phyloP scores from a whole-genome alignment of 1,140 invertebrate species.

The Heliconius nattereri region DNA sequence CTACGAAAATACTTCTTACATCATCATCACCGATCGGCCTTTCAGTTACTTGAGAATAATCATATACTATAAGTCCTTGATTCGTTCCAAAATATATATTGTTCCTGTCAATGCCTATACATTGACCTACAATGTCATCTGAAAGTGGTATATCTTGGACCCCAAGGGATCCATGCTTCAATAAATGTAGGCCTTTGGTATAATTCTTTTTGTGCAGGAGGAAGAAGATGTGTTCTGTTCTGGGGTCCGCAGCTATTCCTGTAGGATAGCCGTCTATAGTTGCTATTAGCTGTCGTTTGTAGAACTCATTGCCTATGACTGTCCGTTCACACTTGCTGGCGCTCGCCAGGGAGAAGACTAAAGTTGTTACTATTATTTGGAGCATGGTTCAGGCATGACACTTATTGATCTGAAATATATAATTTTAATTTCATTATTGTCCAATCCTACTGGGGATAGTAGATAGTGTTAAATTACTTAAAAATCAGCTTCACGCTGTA shows the following conservation, averaged over 20 bases:
- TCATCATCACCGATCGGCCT: slow-evolving; percentile 74
- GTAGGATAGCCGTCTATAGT: slow-evolving; percentile 71
- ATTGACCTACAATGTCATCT: slow-evolving; percentile 67
- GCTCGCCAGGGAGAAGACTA: slow-evolving; percentile 24
- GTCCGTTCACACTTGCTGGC: slow-evolving; percentile 66
- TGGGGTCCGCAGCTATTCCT: slow-evolving; percentile 63
- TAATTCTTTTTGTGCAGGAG: slow-evolving; percentile 72
- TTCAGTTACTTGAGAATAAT: slow-evolving; percentile 60
- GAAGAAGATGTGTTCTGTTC: slow-evolving; percentile 71
- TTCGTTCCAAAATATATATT: slow-evolving; percentile 71
- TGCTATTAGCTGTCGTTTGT: slow-evolving; percentile 68
- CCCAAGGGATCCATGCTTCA: slow-evolving; percentile 69
- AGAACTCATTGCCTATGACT: slow-evolving; percentile 67
- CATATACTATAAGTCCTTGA: slow-evolving; percentile 66
- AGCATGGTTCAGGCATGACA: slow-evolving; percentile 56
- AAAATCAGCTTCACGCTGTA: too few relatives aligned
- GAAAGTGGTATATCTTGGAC: slow-evolving; percentile 64
- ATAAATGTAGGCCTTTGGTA: slow-evolving; percentile 67
- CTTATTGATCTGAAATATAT: slow-evolving; percentile 19
- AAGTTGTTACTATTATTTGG: slow-evolving; percentile 36
- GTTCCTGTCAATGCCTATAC: slow-evolving; percentile 66
- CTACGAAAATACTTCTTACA: slow-evolving; percentile 67
- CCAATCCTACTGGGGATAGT: too few relatives aligned
- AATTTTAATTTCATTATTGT: neutral
- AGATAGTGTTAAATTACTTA: too few relatives aligned